phyloP scores from a whole-genome alignment of 2,797 vertebrate genomes.

The Linurgus olivaceus region DNA sequence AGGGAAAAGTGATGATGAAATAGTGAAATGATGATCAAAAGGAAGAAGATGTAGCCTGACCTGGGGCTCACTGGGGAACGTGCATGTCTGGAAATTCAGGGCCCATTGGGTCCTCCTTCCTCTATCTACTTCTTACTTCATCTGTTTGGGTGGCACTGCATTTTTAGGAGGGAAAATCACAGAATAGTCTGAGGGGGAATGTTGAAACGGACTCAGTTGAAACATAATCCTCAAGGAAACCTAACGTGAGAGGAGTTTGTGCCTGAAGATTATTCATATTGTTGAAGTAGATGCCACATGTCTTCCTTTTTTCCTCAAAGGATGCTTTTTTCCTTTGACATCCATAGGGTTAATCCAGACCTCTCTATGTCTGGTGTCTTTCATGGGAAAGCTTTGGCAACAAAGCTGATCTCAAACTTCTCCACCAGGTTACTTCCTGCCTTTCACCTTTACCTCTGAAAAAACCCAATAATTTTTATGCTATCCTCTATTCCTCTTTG shows the following conservation, averaged over 20 bases:
- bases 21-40: not conserved
- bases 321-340: not conserved
- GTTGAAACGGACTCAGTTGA: not conserved
- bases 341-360: not conserved
- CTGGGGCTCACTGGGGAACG: not conserved
- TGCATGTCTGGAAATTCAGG: not conserved
- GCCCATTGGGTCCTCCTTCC: not conserved
- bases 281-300: not conserved
- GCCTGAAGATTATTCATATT: not conserved
- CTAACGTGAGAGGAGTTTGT: not conserved
- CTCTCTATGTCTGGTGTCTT: not conserved
- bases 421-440: not conserved
- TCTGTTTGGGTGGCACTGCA: not conserved
- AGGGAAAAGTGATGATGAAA: not conserved
- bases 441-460: not conserved
- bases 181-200: not conserved
- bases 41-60: not conserved
- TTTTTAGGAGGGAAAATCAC: not conserved
- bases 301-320: not conserved
- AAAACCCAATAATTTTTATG: not conserved
- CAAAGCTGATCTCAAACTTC: not conserved
- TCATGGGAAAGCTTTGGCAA: not conserved
- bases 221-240: not conserved
- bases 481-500: not conserved
- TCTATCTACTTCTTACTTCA: not conserved